Evolutionary conservation across 2,888 invertebrate genomes (phyloP).

Genomic region (Andricus curvator): DNA sequence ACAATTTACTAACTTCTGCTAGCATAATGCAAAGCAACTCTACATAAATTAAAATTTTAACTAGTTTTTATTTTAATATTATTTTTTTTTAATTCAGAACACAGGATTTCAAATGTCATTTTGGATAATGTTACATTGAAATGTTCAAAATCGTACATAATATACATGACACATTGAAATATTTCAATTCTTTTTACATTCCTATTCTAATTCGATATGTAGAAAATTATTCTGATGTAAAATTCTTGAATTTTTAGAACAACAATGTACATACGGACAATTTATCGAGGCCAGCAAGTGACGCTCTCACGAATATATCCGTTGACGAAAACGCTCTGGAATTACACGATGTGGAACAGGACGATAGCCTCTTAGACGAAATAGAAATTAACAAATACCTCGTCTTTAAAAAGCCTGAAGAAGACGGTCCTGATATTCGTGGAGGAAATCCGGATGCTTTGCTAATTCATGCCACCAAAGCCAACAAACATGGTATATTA

Average conservation of each 20-base stretch:
- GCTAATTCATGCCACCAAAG: slow-evolving; percentile 96
- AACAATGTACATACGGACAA: slow-evolving; percentile 68
- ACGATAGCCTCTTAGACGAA: slow-evolving; percentile 83
- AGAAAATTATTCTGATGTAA: no score
- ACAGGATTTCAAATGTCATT: no score
- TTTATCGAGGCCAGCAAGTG: slow-evolving; percentile 71
- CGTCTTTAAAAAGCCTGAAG: slow-evolving; percentile 87
- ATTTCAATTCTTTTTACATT: no score
- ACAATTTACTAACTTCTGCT: no score
- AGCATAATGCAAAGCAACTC: no score
- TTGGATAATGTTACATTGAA: no score
- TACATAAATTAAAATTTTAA: no score
- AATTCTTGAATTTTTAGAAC: slow-evolving; percentile 62
- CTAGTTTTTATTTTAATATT: no score
- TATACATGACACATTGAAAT: no score
- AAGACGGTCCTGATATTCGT: slow-evolving; percentile 94
- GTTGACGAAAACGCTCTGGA: slow-evolving; percentile 72
- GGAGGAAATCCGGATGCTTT: slow-evolving; percentile 97
- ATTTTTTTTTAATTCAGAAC: no score
- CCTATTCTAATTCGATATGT: no score
- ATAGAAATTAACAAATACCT: slow-evolving; percentile 90
- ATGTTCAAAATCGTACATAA: no score
- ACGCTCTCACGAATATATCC: slow-evolving; percentile 72
- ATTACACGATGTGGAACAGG: slow-evolving; percentile 68
- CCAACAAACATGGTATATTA: slow-evolving; percentile 87